Conservation (phyloP, 2,113 vertebrate species). For the Sceloporus undulatus region DNA sequence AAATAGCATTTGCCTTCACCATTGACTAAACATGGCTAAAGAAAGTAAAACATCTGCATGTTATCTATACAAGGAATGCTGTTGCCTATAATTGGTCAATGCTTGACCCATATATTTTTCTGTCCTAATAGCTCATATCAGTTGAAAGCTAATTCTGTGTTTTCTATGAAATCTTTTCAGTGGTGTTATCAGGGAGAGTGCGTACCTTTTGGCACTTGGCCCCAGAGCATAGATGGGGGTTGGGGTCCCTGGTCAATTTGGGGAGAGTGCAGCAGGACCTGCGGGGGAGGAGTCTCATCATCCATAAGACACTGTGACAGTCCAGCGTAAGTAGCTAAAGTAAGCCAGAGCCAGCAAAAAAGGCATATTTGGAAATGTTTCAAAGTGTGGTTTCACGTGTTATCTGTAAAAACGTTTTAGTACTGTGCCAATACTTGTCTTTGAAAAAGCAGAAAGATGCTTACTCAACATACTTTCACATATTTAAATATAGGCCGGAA, state of each 20-base stretch:
- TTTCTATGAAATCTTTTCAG: slow-evolving; percentile 82
- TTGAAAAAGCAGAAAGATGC: slow-evolving; percentile 67
- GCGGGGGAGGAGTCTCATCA: slow-evolving; percentile 96
- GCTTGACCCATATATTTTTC: slow-evolving; percentile 69
- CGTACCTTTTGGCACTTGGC: slow-evolving; percentile 94
- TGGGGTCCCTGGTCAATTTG: slow-evolving; percentile 96
- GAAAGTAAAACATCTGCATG: slow-evolving; percentile 64
- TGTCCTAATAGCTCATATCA: slow-evolving; percentile 70
- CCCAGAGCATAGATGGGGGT: slow-evolving; percentile 91
- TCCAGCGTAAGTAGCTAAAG: slow-evolving; percentile 99
- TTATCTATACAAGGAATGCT: slow-evolving; percentile 72
- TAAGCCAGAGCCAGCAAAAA: slow-evolving; percentile 93
- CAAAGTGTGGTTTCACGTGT: slow-evolving; percentile 79
- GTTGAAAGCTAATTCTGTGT: slow-evolving; percentile 74
- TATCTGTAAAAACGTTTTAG: slow-evolving; percentile 80
- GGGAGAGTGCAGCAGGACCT: slow-evolving; percentile 99
- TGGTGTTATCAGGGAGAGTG: slow-evolving; percentile 99
- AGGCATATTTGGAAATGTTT: slow-evolving; percentile 83
- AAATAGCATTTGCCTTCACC: slow-evolving; percentile 63
- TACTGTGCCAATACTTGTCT: slow-evolving; percentile 74
- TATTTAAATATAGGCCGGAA: slow-evolving; percentile 59
- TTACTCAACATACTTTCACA: slow-evolving; percentile 58
- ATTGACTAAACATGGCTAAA: slow-evolving; percentile 74
- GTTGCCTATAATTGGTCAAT: slow-evolving; percentile 78
- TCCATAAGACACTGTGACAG: slow-evolving; percentile 99